These are phyloP conservation scores for Hoplias malabaricus DNA, from an alignment of 2,113 vertebrate species.

Conservation along the genomic window DNA sequence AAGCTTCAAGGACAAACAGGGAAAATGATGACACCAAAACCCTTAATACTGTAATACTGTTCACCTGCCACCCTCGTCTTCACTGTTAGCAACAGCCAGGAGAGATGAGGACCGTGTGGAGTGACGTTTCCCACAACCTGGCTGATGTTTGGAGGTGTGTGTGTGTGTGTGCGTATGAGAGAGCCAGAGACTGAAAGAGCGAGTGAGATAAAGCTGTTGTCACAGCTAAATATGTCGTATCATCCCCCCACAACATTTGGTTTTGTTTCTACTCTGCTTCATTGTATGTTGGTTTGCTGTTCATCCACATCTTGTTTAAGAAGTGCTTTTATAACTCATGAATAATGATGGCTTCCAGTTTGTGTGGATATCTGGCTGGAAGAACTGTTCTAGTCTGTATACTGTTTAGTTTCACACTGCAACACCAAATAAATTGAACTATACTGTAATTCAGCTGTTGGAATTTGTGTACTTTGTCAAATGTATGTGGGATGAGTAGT, in stretches of 20 bases:
- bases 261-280: constrained; percentile 32
- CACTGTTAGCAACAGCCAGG: constrained; percentile 33
- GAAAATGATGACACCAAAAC: constrained; percentile 55
- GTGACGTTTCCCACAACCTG: constrained; percentile 35
- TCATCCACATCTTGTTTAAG: constrained; percentile 37
- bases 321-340: constrained; percentile 53
- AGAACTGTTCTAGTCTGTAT: constrained; percentile 22
- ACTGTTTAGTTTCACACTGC: constrained; percentile 41
- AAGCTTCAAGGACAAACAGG: constrained; percentile 55
- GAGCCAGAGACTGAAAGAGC: neutral
- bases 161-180: neutral
- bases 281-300: constrained; percentile 39
- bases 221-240: constrained; percentile 18
- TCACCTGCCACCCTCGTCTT: constrained; percentile 39
- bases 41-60: constrained; percentile 54
- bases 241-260: constrained; percentile 28
- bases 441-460: constrained; percentile 32
- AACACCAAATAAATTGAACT: constrained; percentile 57
- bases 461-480: neutral
- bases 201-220: neutral
- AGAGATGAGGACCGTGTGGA: constrained; percentile 11
- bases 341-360: constrained; percentile 45
- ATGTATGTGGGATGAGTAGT: neutral
- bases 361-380: constrained; percentile 44
- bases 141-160: constrained; percentile 8